Evolutionary conservation across 1,140 invertebrate species (phyloP).

Genomic region (Agrypnia vestita): DNA sequence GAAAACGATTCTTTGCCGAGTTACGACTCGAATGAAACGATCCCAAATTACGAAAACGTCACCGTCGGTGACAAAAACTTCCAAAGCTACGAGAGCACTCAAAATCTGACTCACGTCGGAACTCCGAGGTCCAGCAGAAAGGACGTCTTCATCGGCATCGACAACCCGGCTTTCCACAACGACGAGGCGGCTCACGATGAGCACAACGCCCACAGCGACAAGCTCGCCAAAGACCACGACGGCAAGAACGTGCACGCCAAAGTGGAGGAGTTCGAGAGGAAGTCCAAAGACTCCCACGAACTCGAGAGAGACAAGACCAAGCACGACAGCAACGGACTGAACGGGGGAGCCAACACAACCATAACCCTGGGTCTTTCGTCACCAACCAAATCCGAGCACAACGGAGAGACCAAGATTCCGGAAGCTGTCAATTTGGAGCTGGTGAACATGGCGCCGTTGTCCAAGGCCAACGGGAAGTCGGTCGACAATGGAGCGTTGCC

Average conservation of each 20-base stretch:
- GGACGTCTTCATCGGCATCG: constrained; percentile 40
- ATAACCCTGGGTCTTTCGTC: constrained; percentile 53
- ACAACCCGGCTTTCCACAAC: constrained; percentile 55
- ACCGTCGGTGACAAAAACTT: constrained; percentile 50
- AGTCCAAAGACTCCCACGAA: constrained; percentile 24
- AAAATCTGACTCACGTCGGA: constrained; percentile 50
- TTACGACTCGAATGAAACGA: constrained; percentile 47
- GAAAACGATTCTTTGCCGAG: constrained; percentile 54
- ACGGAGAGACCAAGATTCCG: constrained; percentile 56
- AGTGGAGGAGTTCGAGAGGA: constrained; percentile 39
- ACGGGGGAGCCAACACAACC: constrained; percentile 52
- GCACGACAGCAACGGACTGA: constrained; percentile 44
- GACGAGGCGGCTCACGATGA: constrained; percentile 17
- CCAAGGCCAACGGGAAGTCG: constrained; percentile 61
- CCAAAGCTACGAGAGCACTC: constrained; percentile 59
- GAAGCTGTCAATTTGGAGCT: constrained; percentile 88
- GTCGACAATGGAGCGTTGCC: constrained; percentile 65
- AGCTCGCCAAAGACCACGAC: constrained; percentile 26
- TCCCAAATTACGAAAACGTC: constrained; percentile 35
- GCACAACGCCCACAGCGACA: constrained; percentile 3
- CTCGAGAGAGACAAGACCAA: constrained; percentile 29
- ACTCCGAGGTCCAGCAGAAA: constrained; percentile 45
- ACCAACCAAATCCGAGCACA: constrained; percentile 47
- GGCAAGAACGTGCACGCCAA: constrained; percentile 5
- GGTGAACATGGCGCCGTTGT: constrained; percentile 82